A percentile compares a stretch with the other conserved stretches of the same genome.
These are phyloP conservation scores for Podiceps cristatus DNA, from an alignment of 2,113 vertebrate species.

Conservation along the genomic window DNA sequence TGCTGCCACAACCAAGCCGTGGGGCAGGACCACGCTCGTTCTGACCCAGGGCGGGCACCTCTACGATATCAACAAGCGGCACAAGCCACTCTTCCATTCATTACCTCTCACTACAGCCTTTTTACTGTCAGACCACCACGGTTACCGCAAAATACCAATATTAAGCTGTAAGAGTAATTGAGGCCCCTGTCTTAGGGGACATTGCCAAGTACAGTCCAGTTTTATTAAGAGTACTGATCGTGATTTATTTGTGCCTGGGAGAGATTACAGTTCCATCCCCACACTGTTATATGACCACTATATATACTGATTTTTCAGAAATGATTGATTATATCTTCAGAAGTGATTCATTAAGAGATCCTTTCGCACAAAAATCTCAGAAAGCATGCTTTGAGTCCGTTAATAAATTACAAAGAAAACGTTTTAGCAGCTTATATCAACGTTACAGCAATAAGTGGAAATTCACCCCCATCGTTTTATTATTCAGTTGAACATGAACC, in stretches of 20 bases:
- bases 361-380: not conserved
- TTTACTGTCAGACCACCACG: fast-evolving
- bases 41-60: too few relatives aligned
- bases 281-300: not conserved
- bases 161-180: not conserved
- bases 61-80: fast-evolving
- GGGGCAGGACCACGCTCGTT: not conserved
- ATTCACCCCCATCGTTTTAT: not conserved
- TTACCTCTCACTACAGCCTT: not conserved
- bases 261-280: not conserved
- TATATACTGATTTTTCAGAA: not conserved
- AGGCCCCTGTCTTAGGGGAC: not conserved
- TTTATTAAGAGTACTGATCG: not conserved
- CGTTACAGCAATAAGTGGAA: not conserved
- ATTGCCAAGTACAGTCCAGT: not conserved
- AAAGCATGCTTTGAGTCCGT: not conserved
- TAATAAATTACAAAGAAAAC: not conserved
- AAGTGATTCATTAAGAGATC: not conserved
- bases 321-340: not conserved
- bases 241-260: not conserved
- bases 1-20: not conserved
- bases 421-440: not conserved
- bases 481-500: not conserved
- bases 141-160: fast-evolving
- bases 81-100: not conserved